phyloP scores from a whole-genome alignment of 2,113 vertebrate species.

The Buteo buteo region DNA sequence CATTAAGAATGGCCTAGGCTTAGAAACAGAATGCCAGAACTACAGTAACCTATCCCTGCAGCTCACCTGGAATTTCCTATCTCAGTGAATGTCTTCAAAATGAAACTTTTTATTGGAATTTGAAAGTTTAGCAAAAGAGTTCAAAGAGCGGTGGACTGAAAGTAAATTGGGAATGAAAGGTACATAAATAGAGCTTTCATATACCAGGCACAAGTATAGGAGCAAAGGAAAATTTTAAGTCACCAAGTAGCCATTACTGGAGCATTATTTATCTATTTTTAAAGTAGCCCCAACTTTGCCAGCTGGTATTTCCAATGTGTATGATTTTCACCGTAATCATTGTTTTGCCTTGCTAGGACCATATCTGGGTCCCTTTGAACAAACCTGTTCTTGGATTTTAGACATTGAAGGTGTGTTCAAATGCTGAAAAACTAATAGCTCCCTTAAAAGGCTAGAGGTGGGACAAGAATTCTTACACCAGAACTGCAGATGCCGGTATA shows the following conservation, averaged over 20 bases:
- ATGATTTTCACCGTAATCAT: not conserved
- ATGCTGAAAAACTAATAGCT: not conserved
- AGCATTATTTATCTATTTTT: not conserved
- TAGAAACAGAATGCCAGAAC: not conserved
- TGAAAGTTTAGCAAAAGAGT: not conserved
- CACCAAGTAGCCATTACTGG: not conserved
- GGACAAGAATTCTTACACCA: not conserved
- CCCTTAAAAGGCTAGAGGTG: not conserved
- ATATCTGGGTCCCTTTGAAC: not conserved
- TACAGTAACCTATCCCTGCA: not conserved
- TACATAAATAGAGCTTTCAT: not conserved
- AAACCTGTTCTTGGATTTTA: not conserved
- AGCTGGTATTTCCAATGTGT: not conserved
- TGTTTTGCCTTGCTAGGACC: not conserved
- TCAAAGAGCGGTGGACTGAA: not conserved
- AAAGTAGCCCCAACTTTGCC: not conserved
- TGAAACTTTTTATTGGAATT: not conserved
- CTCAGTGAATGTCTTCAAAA: not conserved
- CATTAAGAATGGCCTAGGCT: not conserved
- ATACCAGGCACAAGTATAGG: not conserved
- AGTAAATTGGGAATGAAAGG: not conserved
- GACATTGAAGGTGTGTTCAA: not conserved
- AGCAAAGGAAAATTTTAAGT: not conserved
- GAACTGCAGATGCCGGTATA: not conserved
- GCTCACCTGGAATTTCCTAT: not conserved